These are phyloP conservation scores for Zosterops borbonicus DNA, from an alignment of 2,113 vertebrate genomes.

Conservation along the genomic window DNA sequence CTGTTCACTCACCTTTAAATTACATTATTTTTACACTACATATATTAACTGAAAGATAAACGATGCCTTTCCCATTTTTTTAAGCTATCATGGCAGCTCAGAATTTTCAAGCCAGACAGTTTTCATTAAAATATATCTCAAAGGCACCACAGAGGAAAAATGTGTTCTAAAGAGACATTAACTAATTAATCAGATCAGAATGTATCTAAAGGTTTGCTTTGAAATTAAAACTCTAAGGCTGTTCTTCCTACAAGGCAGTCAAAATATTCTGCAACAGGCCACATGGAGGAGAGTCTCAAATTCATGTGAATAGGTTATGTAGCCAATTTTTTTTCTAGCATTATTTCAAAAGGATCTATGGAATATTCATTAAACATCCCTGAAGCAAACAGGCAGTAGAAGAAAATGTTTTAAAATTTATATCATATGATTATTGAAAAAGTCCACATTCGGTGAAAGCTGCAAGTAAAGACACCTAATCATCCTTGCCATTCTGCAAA, in stretches of 20 bases:
- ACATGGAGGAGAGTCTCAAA: not conserved
- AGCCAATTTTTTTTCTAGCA: not conserved
- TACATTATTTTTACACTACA: not conserved
- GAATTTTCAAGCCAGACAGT: not conserved
- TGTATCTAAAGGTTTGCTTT: not conserved
- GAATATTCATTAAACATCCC: not conserved
- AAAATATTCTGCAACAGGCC: not conserved
- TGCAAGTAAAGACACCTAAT: not conserved
- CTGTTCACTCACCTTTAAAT: not conserved
- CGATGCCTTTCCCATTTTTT: not conserved
- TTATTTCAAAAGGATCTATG: not conserved
- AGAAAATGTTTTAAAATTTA: not conserved
- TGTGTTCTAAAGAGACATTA: not conserved
- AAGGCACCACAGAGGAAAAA: not conserved
- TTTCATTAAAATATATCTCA: slow-evolving; percentile 43
- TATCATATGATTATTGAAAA: not conserved
- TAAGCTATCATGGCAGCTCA: not conserved
- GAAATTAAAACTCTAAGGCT: slow-evolving; percentile 22
- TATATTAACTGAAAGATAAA: not conserved
- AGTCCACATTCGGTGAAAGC: not conserved
- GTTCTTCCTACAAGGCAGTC: not conserved
- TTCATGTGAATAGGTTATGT: not conserved
- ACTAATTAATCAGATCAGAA: not conserved
- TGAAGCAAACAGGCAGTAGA: not conserved
- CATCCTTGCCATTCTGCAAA: not conserved